These are phyloP conservation scores for Nesometra sesokonis DNA, from an alignment of 35 echinoderm and acorn worm species.

Conservation along the genomic window DNA sequence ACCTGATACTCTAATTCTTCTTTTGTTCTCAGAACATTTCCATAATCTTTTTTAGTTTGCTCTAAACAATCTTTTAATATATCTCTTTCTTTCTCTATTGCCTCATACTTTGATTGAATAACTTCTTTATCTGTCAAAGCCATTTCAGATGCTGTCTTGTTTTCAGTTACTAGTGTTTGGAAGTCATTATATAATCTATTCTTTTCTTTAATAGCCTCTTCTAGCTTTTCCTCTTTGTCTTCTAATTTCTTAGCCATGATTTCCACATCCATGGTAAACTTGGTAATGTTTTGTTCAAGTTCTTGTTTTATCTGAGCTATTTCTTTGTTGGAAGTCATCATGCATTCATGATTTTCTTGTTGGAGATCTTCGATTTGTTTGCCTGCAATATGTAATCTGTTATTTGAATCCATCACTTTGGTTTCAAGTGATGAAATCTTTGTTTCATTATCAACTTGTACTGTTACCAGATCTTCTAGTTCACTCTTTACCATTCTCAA, in stretches of 20 bases:
- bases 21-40: not conserved
- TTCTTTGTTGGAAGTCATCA: not conserved
- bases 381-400: not conserved
- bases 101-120: not conserved
- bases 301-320: not conserved
- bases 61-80: not conserved
- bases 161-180: not conserved
- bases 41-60: not conserved
- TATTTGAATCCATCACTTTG: not conserved
- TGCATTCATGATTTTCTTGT: not conserved
- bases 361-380: not conserved
- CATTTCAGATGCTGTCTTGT: not conserved
- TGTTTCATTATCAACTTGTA: constrained; percentile 7
- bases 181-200: not conserved
- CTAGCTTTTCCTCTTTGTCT: not conserved
- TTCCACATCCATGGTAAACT: not conserved
- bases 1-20: not conserved
- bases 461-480: not conserved
- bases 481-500: not conserved
- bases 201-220: not conserved
- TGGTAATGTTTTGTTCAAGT: not conserved
- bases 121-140: not conserved
- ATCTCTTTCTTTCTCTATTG: not conserved
- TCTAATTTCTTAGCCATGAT: not conserved
- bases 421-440: not conserved